Percentiles rank a stretch among this genome's conserved stretches.
Evolutionary conservation across 2,888 invertebrate genomes (phyloP).

Genomic region (Diploptera punctata): DNA sequence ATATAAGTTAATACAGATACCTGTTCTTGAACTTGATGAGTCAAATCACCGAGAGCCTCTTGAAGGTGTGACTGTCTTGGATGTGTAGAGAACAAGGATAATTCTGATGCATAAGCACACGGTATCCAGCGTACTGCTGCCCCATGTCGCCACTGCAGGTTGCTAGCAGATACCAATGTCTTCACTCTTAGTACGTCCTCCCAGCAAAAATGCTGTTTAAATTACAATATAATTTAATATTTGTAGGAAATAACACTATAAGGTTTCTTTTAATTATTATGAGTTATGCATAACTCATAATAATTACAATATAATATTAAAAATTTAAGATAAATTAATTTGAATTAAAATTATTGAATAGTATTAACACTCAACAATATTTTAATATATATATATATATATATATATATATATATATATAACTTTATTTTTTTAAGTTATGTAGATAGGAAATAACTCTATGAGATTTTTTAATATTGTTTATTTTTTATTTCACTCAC

Average conservation of each 20-base stretch:
- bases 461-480: too few relatives aligned
- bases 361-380: too few relatives aligned
- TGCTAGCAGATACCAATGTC: conserved; percentile 64
- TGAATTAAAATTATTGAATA: background rate
- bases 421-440: too few relatives aligned
- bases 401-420: too few relatives aligned
- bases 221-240: conserved; percentile 24
- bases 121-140: conserved; percentile 61
- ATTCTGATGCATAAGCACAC: conserved; percentile 67
- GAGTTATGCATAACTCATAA: too few relatives aligned
- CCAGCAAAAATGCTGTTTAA: conserved; percentile 52
- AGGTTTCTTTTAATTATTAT: too few relatives aligned
- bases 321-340: background rate
- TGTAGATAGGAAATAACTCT: too few relatives aligned
- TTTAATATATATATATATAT: too few relatives aligned
- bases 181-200: conserved; percentile 65
- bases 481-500: too few relatives aligned
- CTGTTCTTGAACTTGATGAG: background rate
- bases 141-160: conserved; percentile 66
- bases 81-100: conserved; percentile 65
- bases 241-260: too few relatives aligned
- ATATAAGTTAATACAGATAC: too few relatives aligned
- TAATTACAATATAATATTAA: background rate
- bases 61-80: conserved; percentile 62
- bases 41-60: conserved; percentile 51